Conservation (phyloP, 2,888 invertebrate genomes). For the Drosophila engyochracea region DNA sequence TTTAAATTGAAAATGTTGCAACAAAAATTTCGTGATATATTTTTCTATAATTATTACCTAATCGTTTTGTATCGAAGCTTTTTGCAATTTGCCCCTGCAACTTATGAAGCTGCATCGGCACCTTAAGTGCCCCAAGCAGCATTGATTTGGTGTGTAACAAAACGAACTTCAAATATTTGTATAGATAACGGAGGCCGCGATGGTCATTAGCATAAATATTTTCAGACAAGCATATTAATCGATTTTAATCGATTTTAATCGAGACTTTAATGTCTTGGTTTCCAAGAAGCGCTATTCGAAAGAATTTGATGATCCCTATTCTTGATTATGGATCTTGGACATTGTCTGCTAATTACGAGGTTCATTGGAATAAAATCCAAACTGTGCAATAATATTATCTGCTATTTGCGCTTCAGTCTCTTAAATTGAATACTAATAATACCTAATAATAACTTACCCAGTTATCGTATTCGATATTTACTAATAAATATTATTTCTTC, state of each 20-base stretch:
- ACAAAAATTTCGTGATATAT: not conserved
- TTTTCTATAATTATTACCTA: not conserved
- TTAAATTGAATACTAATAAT: not conserved
- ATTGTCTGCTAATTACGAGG: not conserved
- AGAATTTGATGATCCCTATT: not conserved
- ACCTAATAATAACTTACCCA: not conserved
- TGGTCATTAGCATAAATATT: not conserved
- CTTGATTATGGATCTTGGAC: not conserved
- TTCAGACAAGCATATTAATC: not conserved
- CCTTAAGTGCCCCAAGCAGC: not conserved
- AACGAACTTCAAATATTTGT: not conserved
- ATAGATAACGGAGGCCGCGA: not conserved
- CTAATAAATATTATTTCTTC: not conserved
- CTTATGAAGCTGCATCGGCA: not conserved
- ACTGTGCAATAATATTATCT: not conserved
- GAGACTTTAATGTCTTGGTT: not conserved
- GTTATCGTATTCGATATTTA: not conserved
- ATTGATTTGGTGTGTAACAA: not conserved
- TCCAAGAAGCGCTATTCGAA: rapidly evolving
- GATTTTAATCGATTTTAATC: not conserved
- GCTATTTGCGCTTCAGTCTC: not conserved
- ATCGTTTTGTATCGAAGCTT: not conserved
- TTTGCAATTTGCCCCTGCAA: not conserved
- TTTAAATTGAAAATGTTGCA: not conserved
- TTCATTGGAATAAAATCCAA: not conserved